These are phyloP conservation scores for Drosophila rufa DNA, from an alignment of 1,140 invertebrate genomes.

Conservation along the genomic window DNA sequence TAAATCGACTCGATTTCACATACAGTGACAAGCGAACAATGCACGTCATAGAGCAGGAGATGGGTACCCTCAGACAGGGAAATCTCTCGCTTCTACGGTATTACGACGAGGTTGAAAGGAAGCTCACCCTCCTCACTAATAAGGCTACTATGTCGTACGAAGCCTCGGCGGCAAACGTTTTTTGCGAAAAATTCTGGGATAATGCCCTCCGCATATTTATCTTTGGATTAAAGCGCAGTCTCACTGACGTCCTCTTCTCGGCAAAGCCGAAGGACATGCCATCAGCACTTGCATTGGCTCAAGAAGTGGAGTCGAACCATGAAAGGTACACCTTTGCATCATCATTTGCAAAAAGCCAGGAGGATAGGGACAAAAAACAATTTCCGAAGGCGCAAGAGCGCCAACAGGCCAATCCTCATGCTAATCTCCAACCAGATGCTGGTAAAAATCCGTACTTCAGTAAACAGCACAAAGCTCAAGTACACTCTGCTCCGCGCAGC, in stretches of 20 bases:
- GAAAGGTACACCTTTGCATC: not conserved
- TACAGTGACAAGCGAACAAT: conserved; percentile 23
- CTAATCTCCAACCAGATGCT: too few relatives aligned
- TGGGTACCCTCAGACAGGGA: too few relatives aligned
- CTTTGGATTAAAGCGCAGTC: not conserved
- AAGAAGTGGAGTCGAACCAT: conserved; percentile 32
- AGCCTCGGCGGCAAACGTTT: not conserved
- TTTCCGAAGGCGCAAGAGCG: not conserved
- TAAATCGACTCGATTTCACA: not conserved
- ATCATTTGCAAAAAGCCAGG: not conserved
- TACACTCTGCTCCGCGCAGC: too few relatives aligned
- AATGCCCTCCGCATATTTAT: not conserved
- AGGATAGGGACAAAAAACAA: not conserved
- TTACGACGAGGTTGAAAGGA: conserved; percentile 7
- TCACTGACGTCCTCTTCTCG: conserved; percentile 23
- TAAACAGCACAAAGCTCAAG: too few relatives aligned
- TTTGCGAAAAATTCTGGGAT: conserved; percentile 8
- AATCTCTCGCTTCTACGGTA: too few relatives aligned
- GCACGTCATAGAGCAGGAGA: too few relatives aligned
- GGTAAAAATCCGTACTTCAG: too few relatives aligned
- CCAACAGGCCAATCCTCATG: too few relatives aligned
- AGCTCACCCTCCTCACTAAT: conserved; percentile 15
- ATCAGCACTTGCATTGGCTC: not conserved
- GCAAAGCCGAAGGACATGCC: conserved; percentile 2
- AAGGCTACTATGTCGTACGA: conserved; percentile 1